Evolutionary conservation across 2,113 vertebrate genomes (phyloP).

Genomic region (Tonatia bakeri): DNA sequence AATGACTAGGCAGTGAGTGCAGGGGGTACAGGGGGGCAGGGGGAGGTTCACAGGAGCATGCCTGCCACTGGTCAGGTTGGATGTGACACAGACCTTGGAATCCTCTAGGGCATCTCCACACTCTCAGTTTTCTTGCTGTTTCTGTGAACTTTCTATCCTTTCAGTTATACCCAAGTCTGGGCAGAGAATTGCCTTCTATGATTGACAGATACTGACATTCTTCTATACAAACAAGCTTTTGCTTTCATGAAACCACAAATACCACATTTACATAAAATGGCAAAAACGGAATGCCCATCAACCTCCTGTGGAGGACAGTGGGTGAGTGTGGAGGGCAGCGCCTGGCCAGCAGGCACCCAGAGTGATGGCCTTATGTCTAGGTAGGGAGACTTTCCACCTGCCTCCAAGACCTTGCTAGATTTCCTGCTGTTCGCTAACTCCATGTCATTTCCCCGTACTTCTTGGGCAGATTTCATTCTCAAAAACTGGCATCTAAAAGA

Average conservation of each 20-base stretch:
- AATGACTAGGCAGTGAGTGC: too few species aligned
- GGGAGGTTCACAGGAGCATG: rapidly evolving
- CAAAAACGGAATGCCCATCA: not conserved
- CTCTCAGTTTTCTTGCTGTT: not conserved
- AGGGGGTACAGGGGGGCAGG: too few species aligned
- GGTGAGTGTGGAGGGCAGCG: not conserved
- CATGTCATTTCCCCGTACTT: not conserved
- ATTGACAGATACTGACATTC: not conserved
- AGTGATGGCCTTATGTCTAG: rapidly evolving
- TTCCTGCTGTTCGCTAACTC: not conserved
- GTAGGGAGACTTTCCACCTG: not conserved
- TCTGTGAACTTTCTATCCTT: not conserved
- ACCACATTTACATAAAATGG: not conserved
- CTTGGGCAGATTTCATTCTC: not conserved
- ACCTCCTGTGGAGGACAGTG: not conserved
- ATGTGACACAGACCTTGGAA: rapidly evolving
- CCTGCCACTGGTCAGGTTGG: not conserved
- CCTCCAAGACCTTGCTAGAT: not conserved
- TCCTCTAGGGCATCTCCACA: rapidly evolving
- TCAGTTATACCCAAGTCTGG: not conserved
- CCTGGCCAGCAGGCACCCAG: rapidly evolving
- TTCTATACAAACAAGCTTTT: not conserved
- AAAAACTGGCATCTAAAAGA: not conserved
- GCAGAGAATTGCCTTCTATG: not conserved
- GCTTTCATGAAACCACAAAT: not conserved